These are phyloP conservation scores for Cyaniris semiargus DNA, from an alignment of 2,888 invertebrate species.

Conservation along the genomic window DNA sequence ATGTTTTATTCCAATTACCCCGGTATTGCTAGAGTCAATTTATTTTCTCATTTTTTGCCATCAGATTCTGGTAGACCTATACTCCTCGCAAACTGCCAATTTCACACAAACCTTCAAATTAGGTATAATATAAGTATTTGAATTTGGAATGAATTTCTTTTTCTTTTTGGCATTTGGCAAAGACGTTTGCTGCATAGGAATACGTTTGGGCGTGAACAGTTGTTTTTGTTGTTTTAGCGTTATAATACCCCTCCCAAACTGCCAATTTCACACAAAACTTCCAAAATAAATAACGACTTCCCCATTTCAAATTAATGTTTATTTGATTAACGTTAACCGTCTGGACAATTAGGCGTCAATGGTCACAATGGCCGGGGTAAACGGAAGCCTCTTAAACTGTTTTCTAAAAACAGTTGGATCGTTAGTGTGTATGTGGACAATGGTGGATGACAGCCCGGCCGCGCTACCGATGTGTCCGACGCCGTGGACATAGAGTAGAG, in stretches of 20 bases:
- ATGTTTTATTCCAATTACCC: too few relatives aligned
- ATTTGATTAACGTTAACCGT: conserved; percentile 60
- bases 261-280: conserved; percentile 33
- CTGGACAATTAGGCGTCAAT: conserved; percentile 70
- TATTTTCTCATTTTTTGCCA: too few relatives aligned
- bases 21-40: too few relatives aligned
- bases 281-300: conserved; percentile 58
- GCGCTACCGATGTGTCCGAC: conserved; percentile 48
- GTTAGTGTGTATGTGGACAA: conserved; percentile 46
- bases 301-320: conserved; percentile 62
- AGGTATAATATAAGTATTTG: too few relatives aligned
- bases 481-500: neutral
- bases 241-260: neutral
- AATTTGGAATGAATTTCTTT: neutral
- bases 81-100: too few relatives aligned
- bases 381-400: conserved; percentile 77
- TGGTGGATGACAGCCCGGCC: conserved; percentile 42
- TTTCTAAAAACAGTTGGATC: conserved; percentile 71
- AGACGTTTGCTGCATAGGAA: neutral
- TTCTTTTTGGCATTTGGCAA: neutral
- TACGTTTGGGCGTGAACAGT: neutral
- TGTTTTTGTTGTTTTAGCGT: neutral
- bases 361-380: conserved; percentile 62
- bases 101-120: too few relatives aligned
- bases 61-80: too few relatives aligned